Base-by-base conservation (phyloP, 1,140 invertebrate genomes). In the Scaptomyza pallida region DNA sequence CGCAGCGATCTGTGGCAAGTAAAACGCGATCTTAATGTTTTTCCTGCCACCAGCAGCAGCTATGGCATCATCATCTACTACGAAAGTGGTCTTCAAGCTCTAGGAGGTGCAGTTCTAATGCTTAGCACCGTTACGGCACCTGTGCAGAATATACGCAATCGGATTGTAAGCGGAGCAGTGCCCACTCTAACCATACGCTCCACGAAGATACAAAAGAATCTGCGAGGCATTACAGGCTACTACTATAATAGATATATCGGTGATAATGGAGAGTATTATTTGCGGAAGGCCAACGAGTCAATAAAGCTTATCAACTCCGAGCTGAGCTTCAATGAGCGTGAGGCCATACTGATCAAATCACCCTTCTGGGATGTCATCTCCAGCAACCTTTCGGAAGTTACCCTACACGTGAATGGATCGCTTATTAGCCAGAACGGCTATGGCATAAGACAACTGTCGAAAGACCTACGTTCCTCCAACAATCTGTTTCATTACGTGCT, bases 401-500 rank as follows among this genome's bases (percentile, higher is more conserved):
- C 95, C 0, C 93, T 98, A 52, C 96, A 97, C 92, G 93, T 99
- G 1, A 98, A 98, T 78, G 94, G 94, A 74, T 95, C 95, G 21
- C 90, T 95, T 26, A 97, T 99, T 17, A 94, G 94, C 0, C 95
- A 97, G 74, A 98, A 98, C 91, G 96, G 95, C 0, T 94, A 93
- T 88, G 97, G 96, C 1, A 95, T 99, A 68, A 93, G 94, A 56
- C 98, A 99, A 75, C 96, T 96, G 77, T 97, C 97, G 45, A 94
- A 97, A 78, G 97, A 99, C 91, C 93, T 98, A 73, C 94, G 97
- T 61, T 95, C 96, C 60, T 98, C 97, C 0, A 98, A 98, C 80
- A 99, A 99, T 93, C 92, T 99, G 0, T 99, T 97, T 92, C 97
- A 99, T 88, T 99, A 98, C 94, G 93, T 97, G 19, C 90, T 99